Evolutionary conservation across 1,140 invertebrate genomes (phyloP).

Genomic region (Colletes gigas): DNA sequence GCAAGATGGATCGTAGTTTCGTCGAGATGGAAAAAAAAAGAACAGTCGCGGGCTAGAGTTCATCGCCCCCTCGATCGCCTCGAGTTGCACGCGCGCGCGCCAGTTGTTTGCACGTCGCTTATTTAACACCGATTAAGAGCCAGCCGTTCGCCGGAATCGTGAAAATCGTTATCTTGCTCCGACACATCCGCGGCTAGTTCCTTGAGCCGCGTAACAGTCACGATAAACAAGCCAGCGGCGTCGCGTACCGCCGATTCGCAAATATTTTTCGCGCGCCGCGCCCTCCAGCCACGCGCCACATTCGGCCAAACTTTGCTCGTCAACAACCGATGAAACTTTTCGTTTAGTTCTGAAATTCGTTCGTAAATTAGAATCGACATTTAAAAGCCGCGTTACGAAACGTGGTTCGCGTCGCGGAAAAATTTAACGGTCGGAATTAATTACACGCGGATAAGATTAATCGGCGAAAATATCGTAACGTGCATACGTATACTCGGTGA

Average conservation of each 20-base stretch:
- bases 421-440: no score
- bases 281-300: no score
- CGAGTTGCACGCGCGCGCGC: constrained; percentile 35
- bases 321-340: no score
- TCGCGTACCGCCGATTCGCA: background rate
- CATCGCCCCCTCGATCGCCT: constrained; percentile 43
- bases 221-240: background rate
- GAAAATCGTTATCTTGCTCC: constrained; percentile 23
- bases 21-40: background rate
- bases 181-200: background rate
- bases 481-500: no score
- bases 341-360: no score
- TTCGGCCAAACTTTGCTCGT: no score
- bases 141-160: constrained; percentile 24
- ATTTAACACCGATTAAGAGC: constrained; percentile 50
- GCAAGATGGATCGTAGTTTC: constrained; percentile 35
- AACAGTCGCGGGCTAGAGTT: constrained; percentile 40
- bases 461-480: no score
- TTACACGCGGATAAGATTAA: no score
- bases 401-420: no score
- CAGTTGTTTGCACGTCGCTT: constrained; percentile 31
- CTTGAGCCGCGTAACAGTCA: constrained; percentile 4
- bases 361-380: no score
- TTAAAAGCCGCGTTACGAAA: no score
- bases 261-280: no score